Percentiles rank a stretch among this genome's conserved stretches.
These are phyloP conservation scores for Clarias fuscus DNA, from an alignment of 2,797 vertebrate genomes.

Conservation along the genomic window DNA sequence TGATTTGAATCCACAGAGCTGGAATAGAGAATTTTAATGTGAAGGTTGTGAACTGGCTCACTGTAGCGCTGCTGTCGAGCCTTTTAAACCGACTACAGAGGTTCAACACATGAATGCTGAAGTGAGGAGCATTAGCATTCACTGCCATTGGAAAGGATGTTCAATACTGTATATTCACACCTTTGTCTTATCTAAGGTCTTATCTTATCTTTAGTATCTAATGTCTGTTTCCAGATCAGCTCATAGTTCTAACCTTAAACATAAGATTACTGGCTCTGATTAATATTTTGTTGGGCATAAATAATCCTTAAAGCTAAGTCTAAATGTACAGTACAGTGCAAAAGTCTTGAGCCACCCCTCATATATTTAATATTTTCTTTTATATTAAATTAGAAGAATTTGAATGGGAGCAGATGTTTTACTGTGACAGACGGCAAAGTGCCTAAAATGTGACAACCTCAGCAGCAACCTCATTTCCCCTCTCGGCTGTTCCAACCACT, in stretches of 20 bases:
- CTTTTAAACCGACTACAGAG: conserved; percentile 11
- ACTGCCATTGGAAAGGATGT: neutral
- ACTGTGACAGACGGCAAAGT: too few species aligned
- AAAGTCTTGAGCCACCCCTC: too few species aligned
- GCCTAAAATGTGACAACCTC: too few species aligned
- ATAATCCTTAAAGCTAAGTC: neutral
- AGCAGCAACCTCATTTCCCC: too few species aligned
- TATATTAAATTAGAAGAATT: too few species aligned
- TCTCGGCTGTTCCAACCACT: too few species aligned
- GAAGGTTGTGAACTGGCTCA: neutral
- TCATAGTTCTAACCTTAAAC: neutral
- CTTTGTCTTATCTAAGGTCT: neutral
- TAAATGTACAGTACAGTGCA: neutral
- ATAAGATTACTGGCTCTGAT: neutral
- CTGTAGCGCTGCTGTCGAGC: neutral
- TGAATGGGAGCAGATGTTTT: too few species aligned
- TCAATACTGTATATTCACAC: neutral
- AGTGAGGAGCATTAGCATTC: neutral
- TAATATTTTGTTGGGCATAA: neutral
- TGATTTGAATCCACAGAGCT: neutral
- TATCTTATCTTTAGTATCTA: neutral
- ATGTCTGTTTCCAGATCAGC: neutral
- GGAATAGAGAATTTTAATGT: neutral
- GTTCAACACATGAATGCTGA: neutral
- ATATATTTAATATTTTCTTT: too few species aligned